These are phyloP conservation scores for Leuciscus waleckii DNA, from an alignment of 2,797 vertebrate genomes.

Conservation along the genomic window DNA sequence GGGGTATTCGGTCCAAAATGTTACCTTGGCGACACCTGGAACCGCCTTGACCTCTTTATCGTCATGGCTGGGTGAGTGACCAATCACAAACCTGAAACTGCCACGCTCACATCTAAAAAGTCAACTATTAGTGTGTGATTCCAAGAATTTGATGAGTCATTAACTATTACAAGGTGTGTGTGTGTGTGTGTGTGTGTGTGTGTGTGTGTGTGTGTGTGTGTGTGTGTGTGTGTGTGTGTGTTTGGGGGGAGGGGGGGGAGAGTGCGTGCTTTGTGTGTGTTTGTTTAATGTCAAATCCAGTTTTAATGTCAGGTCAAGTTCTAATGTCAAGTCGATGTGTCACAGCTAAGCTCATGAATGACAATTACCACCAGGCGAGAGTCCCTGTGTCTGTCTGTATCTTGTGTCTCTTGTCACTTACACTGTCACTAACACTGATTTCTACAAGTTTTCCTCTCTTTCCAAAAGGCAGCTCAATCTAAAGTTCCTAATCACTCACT, in stretches of 20 bases:
- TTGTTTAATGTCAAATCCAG: conserved; percentile 80
- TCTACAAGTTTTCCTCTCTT: neutral
- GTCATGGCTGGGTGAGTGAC: conserved; percentile 92
- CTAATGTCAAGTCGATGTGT: conserved; percentile 64
- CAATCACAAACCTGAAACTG: conserved; percentile 25
- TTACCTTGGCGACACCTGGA: conserved; percentile 97
- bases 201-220: conserved; percentile 66
- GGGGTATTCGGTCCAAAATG: conserved; percentile 93
- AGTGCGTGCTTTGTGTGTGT: conserved; percentile 58
- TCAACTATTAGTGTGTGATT: conserved; percentile 43
- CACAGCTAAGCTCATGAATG: conserved; percentile 61
- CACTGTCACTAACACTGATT: conserved; percentile 23
- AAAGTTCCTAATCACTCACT: conserved; percentile 4
- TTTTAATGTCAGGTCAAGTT: conserved; percentile 78
- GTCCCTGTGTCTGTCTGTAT: conserved; percentile 45
- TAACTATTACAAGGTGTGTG: conserved; percentile 1
- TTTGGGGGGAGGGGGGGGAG: too few species aligned
- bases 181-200: conserved; percentile 38
- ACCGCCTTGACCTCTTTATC: conserved; percentile 97
- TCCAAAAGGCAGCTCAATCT: neutral
- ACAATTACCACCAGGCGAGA: conserved; percentile 52
- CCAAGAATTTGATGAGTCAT: conserved; percentile 42
- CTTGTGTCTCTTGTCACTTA: conserved; percentile 38
- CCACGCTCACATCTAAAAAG: conserved; percentile 21
- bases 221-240: conserved; percentile 52